Percentiles rank a stretch among this genome's conserved stretches.
phyloP scores from a whole-genome alignment of 2,113 vertebrate genomes.

The Heteronetta atricapilla region DNA sequence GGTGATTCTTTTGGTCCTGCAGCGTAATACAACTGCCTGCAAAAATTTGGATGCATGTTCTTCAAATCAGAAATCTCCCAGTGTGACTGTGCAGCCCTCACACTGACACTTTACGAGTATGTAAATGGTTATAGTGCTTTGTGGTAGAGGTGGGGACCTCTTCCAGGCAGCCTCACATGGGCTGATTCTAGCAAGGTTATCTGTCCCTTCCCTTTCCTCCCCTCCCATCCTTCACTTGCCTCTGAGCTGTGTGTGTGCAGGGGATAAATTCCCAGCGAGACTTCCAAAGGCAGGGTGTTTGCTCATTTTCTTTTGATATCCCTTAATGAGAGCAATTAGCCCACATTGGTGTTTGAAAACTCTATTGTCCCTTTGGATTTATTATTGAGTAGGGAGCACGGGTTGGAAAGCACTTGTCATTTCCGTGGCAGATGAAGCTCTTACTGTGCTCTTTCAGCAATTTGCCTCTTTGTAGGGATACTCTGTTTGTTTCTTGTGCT shows the following conservation, averaged over 20 bases:
- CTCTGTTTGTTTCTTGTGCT: background rate
- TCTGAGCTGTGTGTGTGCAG: rapidly evolving
- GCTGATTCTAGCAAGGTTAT: background rate
- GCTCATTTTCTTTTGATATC: background rate
- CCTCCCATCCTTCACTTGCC: background rate
- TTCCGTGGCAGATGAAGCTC: background rate
- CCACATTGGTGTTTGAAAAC: rapidly evolving
- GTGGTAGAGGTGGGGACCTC: background rate
- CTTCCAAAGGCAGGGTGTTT: too few species aligned
- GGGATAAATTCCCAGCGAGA: background rate
- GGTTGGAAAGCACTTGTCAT: too few species aligned
- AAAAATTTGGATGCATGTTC: background rate
- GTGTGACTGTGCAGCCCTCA: background rate
- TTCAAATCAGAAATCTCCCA: background rate
- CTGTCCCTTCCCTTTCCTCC: background rate
- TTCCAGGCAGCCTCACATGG: background rate
- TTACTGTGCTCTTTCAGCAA: background rate
- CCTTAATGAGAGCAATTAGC: background rate
- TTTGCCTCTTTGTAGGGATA: background rate
- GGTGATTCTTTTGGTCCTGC: background rate
- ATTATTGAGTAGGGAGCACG: rapidly evolving
- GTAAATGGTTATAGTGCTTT: background rate
- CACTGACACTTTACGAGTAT: background rate
- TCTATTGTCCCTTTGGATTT: background rate
- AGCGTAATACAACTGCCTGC: background rate